Evolutionary conservation across 2,888 invertebrate genomes (phyloP), one percentile per base, ranked within the genome.

Genomic region (Trissolcus japonicus): DNA sequence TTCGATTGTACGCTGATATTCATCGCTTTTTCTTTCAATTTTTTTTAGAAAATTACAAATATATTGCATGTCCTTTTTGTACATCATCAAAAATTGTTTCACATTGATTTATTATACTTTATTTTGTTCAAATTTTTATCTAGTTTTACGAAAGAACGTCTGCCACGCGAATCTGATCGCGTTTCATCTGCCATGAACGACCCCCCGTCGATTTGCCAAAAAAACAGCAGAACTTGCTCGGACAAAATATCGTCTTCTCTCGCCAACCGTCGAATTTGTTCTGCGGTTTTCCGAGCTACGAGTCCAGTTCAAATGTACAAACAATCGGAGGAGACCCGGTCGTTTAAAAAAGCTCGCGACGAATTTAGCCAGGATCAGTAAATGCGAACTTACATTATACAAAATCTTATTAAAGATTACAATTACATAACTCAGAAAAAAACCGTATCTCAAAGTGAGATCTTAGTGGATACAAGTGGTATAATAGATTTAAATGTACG

Each of bases 301-400:
- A 35, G 35, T 46, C 46, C 14, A 11, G 16, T 46, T 46, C 46
- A 11, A 46, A 46, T 46, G 13, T 46, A 46, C 48, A 19, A 53
- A 61, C 57, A 50, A 59, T 43, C 25, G 53, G 35, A 35, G 35
- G 35, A 9, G 9, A 35, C 9, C 59, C 25, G 43, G 6, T 65
- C 25, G 29, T 41, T 53, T 14, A 19, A 13, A 57, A 35, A 46
- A 40, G 50, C 62, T 25, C 57, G 21, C 9, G 40, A 46, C n/a
- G n/a, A 55, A 50, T 41, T 81, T 81, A 83, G 81, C 82, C 82
- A 84, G 83, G 82, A 82, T 83, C 83, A 75, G 82, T 82, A 81
- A 46, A 46, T 46, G 46, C 46, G 14, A 46, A 16, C 80, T 81
- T 83, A 81, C 72, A 82, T 83, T 80, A 82, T 81, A 83, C 80